Evolutionary conservation across 35 echinoderm and acorn worm genomes (phyloP).

Genomic region (Lytechinus pictus): DNA sequence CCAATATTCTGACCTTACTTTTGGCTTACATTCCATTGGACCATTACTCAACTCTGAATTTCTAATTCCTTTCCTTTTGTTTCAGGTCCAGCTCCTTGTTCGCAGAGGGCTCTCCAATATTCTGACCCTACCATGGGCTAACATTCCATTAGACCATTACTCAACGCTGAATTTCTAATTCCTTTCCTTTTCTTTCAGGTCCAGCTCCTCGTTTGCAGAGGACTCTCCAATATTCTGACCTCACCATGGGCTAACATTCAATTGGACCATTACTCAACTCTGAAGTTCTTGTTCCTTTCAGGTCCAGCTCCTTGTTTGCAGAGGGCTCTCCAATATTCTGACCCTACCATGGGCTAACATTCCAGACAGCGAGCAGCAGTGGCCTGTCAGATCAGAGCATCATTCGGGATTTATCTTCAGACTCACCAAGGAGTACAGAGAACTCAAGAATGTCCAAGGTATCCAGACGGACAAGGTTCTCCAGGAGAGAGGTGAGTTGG

Average conservation of each 20-base stretch:
- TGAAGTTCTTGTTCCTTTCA: background rate
- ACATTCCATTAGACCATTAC: no score
- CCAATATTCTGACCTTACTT: no score
- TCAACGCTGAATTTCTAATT: no score
- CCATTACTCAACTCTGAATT: no score
- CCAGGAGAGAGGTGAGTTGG: constrained; percentile 77
- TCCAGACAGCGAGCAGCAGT: constrained; percentile 84
- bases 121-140: no score
- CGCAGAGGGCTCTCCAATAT: no score
- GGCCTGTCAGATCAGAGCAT: constrained; percentile 78
- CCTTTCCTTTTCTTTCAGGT: constrained; percentile 63
- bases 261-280: no score
- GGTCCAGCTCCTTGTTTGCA: constrained; percentile 86
- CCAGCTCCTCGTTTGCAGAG: no score
- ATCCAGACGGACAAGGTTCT: constrained; percentile 79
- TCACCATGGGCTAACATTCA: no score
- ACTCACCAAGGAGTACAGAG: constrained; percentile 81
- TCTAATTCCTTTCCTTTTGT: constrained; percentile 57
- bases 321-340: constrained; percentile 92
- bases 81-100: no score
- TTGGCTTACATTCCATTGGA: no score
- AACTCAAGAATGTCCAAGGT: constrained; percentile 67
- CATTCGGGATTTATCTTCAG: constrained; percentile 74
- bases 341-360: constrained; percentile 96
- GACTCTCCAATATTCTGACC: no score